Evolutionary conservation across 2,797 vertebrate species (phyloP), one percentile per base, ranked within the genome.

Genomic region (Emydoidea blandingii): DNA sequence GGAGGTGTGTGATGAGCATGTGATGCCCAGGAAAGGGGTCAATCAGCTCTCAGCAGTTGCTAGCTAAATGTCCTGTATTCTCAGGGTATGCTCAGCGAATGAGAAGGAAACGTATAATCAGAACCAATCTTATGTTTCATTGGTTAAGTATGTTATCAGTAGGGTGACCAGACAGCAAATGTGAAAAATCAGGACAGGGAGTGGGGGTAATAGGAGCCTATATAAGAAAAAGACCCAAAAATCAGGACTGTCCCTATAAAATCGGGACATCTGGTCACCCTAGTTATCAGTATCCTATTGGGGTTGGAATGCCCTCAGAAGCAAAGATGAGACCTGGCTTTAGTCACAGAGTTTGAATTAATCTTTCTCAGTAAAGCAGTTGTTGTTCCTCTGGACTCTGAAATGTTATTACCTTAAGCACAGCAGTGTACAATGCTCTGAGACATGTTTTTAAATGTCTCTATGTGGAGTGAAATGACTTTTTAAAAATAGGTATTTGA

Each of bases 231-330:
- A n/a, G n/a, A n/a, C n/a, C n/a, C n/a, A n/a, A n/a, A n/a, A n/a
- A n/a, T n/a, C n/a, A n/a, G n/a, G n/a, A n/a, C n/a, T n/a, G n/a
- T n/a, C n/a, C n/a, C n/a, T n/a, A n/a, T n/a, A n/a, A n/a, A n/a
- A n/a, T n/a, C n/a, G n/a, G n/a, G n/a, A n/a, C n/a, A n/a, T n/a
- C n/a, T n/a, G n/a, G n/a, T n/a, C n/a, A n/a, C n/a, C n/a, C n/a
- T n/a, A n/a, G 5, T 93, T 79, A 84, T 89, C 41, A 29, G 10
- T 81, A 82, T 76, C 85, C 88, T 15, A 68, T 4, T 88, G 89
- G 87, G 87, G 89, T 79, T 85, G 81, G 27, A 23, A 91, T 79
- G n/a, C 65, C 82, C 41, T 80, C 50, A 79, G 80, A 92, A 92
- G 74, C 54, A 93, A 92, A 86, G 78, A 76, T 56, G 79, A 2